These are phyloP conservation scores for Diarsia rubi DNA, from an alignment of 2,888 invertebrate species.

Conservation along the genomic window DNA sequence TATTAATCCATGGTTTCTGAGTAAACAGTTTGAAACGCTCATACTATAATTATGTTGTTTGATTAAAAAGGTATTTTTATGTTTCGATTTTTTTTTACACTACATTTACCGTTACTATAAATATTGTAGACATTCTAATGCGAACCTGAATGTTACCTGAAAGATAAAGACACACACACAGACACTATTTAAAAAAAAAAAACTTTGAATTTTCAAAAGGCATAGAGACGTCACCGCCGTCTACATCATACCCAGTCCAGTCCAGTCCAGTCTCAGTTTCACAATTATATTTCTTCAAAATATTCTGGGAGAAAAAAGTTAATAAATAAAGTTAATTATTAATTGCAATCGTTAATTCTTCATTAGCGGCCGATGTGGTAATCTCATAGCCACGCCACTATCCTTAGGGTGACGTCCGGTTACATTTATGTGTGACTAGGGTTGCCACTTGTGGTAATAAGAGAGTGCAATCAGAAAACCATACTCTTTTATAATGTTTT, in stretches of 20 bases:
- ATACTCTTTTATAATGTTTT: not conserved
- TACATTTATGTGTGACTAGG: slow-evolving; percentile 82
- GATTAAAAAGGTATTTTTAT: not conserved
- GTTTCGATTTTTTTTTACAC: not conserved
- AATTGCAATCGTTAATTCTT: slow-evolving; percentile 88
- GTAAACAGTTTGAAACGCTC: not conserved
- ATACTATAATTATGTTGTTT: not conserved
- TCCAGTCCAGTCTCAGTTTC: no score
- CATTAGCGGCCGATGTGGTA: slow-evolving; percentile 90
- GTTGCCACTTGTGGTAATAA: slow-evolving; percentile 71
- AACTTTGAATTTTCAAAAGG: not conserved
- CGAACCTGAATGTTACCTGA: not conserved
- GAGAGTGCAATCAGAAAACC: not conserved
- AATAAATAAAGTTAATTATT: slow-evolving; percentile 75
- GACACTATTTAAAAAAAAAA: not conserved
- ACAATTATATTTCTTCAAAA: not conserved
- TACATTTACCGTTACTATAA: not conserved
- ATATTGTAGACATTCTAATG: not conserved
- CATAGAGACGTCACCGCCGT: no score
- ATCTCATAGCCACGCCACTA: slow-evolving; percentile 89
- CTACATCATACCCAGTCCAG: not conserved
- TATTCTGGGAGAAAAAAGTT: not conserved
- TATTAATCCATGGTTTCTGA: not conserved
- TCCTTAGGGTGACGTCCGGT: slow-evolving; percentile 89
- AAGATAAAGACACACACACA: no score